Base-by-base conservation (phyloP, 2,113 vertebrate genomes). In the Galemys pyrenaicus region DNA sequence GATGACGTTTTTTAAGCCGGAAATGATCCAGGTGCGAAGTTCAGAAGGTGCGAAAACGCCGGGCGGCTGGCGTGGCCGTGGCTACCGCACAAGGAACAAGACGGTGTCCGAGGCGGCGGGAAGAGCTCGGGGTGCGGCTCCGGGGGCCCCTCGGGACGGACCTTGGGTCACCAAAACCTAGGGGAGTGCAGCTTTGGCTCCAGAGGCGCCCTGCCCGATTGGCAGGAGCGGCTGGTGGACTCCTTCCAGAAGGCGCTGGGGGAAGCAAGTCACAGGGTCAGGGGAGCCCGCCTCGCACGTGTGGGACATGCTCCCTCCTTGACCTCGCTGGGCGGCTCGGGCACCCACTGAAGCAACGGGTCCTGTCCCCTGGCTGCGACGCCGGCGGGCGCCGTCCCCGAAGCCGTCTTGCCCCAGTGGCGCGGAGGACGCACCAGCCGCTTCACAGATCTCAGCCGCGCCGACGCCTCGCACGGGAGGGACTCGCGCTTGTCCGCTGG, bases 341-440 rank as follows among this genome's bases (percentile, higher is more conserved):
- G 83, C 96, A 96, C 95, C 62, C 35, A 70, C 20, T 92, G 79
- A 89, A 78, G 44, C 4, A 86, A 60, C 56, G 60, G 95, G 80
- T 73, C 64, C 5, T 81, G 39, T 92, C 39, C 2, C 15, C 24
- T 67, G 26, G 44, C 44, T 9, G 44, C n/a, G n/a, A n/a, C n/a
- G n/a, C n/a, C n/a, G n/a, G n/a, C n/a, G n/a, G n/a, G n/a, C n/a
- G n/a, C n/a, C n/a, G n/a, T n/a, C n/a, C n/a, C n/a, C n/a, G n/a
- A n/a, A n/a, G n/a, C n/a, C n/a, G n/a, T n/a, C n/a, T n/a, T n/a
- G n/a, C n/a, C n/a, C n/a, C n/a, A n/a, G n/a, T n/a, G n/a, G n/a
- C n/a, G n/a, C n/a, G n/a, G n/a, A n/a, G n/a, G n/a, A n/a, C n/a
- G n/a, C n/a, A n/a, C n/a, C n/a, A n/a, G n/a, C n/a, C n/a, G n/a